Evolutionary conservation across 2,888 invertebrate genomes (phyloP).

Genomic region (Melieria crassipennis): DNA sequence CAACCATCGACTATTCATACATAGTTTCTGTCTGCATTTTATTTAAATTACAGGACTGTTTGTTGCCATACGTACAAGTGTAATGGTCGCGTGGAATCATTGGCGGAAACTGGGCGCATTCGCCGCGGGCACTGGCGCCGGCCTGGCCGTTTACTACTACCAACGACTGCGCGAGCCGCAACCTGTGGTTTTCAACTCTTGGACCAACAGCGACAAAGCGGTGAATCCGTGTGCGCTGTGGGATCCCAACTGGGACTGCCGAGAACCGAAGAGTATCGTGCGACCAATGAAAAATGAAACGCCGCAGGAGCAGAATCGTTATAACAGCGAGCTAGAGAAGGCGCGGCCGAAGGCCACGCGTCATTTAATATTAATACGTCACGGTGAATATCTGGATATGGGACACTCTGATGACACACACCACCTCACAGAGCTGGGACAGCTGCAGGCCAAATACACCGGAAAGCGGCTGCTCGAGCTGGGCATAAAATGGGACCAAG

Average conservation of each 20-base stretch:
- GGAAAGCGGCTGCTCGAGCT: conserved; percentile 83
- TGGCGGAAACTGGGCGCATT: conserved; percentile 54
- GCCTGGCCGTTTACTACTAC: conserved; percentile 73
- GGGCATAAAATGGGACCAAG: conserved; percentile 79
- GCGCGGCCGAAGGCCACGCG: conserved; percentile 69
- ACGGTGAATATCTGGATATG: conserved; percentile 90
- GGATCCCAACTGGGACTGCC: conserved; percentile 91
- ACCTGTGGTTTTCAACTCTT: conserved; percentile 70
- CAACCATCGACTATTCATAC: too few relatives aligned
- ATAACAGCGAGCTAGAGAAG: conserved; percentile 74
- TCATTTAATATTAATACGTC: conserved; percentile 90
- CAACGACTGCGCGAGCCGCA: conserved; percentile 66
- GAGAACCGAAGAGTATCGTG: conserved; percentile 78
- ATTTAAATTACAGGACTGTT: too few relatives aligned
- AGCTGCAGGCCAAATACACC: conserved; percentile 83
- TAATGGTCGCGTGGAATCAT: conserved; percentile 43
- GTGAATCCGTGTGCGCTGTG: conserved; percentile 71
- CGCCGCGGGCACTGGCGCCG: conserved; percentile 74
- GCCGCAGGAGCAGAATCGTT: conserved; percentile 74
- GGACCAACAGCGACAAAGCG: conserved; percentile 69
- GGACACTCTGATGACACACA: conserved; percentile 79
- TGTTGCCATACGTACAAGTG: background rate
- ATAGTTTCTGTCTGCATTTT: too few relatives aligned
- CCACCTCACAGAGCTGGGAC: conserved; percentile 83
- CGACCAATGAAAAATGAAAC: conserved; percentile 69